Base-by-base conservation (phyloP, 1,140 invertebrate species). In the Hestina assimilis region DNA sequence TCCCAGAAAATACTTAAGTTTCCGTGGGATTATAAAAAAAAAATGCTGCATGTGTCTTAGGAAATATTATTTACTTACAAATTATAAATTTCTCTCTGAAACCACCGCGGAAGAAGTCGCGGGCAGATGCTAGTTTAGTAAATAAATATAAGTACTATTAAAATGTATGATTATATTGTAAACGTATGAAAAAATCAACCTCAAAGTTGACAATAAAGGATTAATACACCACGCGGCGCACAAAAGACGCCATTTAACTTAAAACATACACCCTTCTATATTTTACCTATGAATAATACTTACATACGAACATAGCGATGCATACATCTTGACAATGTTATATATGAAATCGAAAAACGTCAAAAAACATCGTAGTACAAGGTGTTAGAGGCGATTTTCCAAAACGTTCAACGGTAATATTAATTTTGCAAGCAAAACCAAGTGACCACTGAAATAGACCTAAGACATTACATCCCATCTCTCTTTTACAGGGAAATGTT, bases 221-320 rank as follows among this genome's bases (percentile, higher is more conserved):
- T 54, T 53, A 46, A 55, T 33, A 55, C 48, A 23, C 31, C 33
- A 46, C 35, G 52, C 28, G 54, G 24, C 48, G 47, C 23, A 54
- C 55, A 70, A 68, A 23, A 35, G 54, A 59, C 33, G 45, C 56
- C 53, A 59, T 51, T 53, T 58, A 60, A 59, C 26, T 45, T 62
- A 48, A 63, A 42, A 52, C 48, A 52, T 69, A 66, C 64, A 62
- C 66, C 72, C 73, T 75, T 74, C 71, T 59, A 47, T 60, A 63
- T 53, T 66, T 48, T 51, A 63, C 66, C 66, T 69, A 75, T 76
- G 70, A 75, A 79, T 79, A 82, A 69, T 64, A 56, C 47, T 46
- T 55, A 51, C 53, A 48, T 66, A 66, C 62, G 62, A 62, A 67
- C 61, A 64, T 38, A 59, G 48, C 54, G 60, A 63, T 61, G 73